phyloP scores from a whole-genome alignment of 2,113 vertebrate species.

The Rhinogobius similis region DNA sequence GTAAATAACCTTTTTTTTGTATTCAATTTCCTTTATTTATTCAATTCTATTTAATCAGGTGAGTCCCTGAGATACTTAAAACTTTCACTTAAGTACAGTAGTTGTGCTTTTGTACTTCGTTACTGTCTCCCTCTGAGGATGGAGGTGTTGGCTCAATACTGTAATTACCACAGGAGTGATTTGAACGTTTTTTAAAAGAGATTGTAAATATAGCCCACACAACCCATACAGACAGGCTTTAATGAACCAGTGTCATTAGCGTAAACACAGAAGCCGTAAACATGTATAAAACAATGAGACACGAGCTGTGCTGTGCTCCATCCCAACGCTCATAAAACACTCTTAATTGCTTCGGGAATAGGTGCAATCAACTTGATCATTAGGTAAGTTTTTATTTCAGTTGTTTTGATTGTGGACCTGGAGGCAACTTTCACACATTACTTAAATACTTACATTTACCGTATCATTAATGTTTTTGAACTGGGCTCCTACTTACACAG shows the following conservation, averaged over 20 bases:
- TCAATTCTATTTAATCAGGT: too few relatives aligned
- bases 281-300: conserved; percentile 2
- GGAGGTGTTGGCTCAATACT: neutral
- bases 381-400: conserved; percentile 24
- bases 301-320: conserved; percentile 22
- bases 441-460: conserved; percentile 9
- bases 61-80: too few relatives aligned
- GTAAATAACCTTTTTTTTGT: too few relatives aligned
- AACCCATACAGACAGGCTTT: conserved; percentile 1
- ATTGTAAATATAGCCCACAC: neutral
- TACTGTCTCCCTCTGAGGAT: too few relatives aligned
- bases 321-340: conserved; percentile 40
- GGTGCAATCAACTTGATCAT: conserved; percentile 54
- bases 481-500: neutral
- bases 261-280: conserved; percentile 10
- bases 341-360: conserved; percentile 48
- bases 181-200: neutral
- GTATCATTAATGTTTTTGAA: neutral
- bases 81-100: too few relatives aligned
- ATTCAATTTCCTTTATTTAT: too few relatives aligned
- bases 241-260: neutral
- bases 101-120: too few relatives aligned
- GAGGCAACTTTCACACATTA: conserved; percentile 13
- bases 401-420: conserved; percentile 40
- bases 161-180: neutral